Conservation (phyloP, 2,113 vertebrate species). For the Synodontis membranacea region DNA sequence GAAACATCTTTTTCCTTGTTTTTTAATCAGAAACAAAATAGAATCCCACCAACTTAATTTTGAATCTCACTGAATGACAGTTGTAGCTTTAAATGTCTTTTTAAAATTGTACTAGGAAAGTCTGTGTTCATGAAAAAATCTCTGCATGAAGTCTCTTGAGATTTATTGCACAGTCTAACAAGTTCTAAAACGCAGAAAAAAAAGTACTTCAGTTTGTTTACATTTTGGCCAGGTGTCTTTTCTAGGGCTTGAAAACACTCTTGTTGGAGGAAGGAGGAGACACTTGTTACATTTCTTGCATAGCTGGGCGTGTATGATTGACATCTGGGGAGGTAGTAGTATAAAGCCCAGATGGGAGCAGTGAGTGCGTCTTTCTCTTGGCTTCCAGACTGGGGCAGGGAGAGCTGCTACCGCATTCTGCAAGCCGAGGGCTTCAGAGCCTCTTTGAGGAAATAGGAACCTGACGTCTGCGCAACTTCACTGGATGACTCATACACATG, state of each 20-base stretch:
- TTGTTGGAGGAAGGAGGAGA: constrained; percentile 37
- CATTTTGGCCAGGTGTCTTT: constrained; percentile 23
- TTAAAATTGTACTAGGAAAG: background rate
- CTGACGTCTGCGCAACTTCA: background rate
- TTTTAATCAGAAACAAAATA: background rate
- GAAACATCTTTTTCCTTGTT: background rate
- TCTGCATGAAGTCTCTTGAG: background rate
- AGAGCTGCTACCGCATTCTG: constrained; percentile 39
- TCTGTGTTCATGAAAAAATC: background rate
- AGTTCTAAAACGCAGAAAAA: background rate
- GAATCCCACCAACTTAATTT: background rate
- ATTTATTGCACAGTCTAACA: background rate
- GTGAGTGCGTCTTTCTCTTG: constrained; percentile 30
- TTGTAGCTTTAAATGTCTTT: background rate
- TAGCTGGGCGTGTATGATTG: constrained; percentile 61
- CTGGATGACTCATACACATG: constrained; percentile 35
- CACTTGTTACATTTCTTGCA: constrained; percentile 54
- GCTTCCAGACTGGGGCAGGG: constrained; percentile 36
- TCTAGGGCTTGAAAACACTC: constrained; percentile 12
- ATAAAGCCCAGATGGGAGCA: constrained; percentile 49
- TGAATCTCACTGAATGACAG: background rate
- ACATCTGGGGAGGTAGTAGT: constrained; percentile 46
- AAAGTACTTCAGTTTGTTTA: constrained; percentile 30
- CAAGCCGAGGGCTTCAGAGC: constrained; percentile 23
- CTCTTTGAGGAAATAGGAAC: constrained; percentile 32